Percentiles rank a stretch among this genome's conserved stretches.
Conservation (phyloP, 1,140 invertebrate species). For the Teleopsis dalmanni region DNA sequence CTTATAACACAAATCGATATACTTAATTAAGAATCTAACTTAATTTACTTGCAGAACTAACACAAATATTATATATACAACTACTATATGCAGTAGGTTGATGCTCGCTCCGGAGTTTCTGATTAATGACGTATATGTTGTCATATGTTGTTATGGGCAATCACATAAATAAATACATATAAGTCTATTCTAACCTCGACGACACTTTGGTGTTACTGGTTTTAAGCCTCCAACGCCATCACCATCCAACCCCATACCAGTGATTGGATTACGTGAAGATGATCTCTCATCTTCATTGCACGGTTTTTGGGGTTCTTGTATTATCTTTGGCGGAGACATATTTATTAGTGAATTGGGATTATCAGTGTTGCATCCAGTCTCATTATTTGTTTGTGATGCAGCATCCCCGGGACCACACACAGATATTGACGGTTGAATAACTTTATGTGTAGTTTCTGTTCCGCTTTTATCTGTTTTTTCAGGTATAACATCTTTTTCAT, state of each 20-base stretch:
- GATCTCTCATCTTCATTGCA: neutral
- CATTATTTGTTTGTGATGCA: constrained; percentile 14
- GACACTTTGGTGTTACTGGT: constrained; percentile 22
- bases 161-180: no score
- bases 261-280: constrained; percentile 30
- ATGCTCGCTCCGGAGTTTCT: no score
- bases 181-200: constrained; percentile 29
- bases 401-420: constrained; percentile 16
- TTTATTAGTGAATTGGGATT: constrained; percentile 19
- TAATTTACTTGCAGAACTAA: no score
- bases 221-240: constrained; percentile 37
- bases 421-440: neutral
- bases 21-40: no score
- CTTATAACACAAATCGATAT: no score
- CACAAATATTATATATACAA: no score
- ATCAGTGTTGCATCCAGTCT: constrained; percentile 13
- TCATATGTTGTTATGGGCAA: no score
- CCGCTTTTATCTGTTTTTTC: neutral
- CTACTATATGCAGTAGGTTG: no score
- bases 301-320: neutral
- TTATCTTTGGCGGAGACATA: neutral
- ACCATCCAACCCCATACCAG: constrained; percentile 31
- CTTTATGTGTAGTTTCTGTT: neutral
- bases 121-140: no score
- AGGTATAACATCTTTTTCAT: no score